Base-by-base conservation (phyloP, 1,140 invertebrate species). In the Triops longicaudatus region DNA sequence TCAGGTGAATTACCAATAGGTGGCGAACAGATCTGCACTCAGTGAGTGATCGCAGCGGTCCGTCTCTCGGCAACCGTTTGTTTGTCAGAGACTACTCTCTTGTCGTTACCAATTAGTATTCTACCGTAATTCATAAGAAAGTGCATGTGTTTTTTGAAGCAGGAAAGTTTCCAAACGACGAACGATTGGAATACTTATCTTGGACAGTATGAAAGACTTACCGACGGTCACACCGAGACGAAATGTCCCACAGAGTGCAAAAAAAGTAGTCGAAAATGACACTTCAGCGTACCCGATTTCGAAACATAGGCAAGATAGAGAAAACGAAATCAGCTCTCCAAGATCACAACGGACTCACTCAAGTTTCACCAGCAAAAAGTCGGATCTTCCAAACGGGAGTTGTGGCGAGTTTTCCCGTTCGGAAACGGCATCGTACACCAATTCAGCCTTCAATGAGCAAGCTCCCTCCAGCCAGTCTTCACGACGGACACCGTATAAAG, bases 61-160 rank as follows among this genome's bases (percentile, higher is more conserved):
- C 50, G 50, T 63, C 17, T 63, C 50, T 63, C 50, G 50, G 50
- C 50, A 63, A 63, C 50, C 50, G 22, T 63, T 63, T 63, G 50
- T 63, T 63, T 63, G 50, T 9, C 5, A 63, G 22, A 63, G 50
- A 7, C 31, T 7, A 37, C 31, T 37, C 31, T 37, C 7, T 37
- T 37, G 31, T 2, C 7, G 2, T 37, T 37, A 37, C 31, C 31
- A 4, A 37, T 37, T 37, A 37, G 31, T 37, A 37, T 4, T 7
- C 31, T 37, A 4, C 31, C 7, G 31, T 37, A 37, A 37, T 4
- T 2, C 31, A 37, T 37, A 37, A 37, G 7, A 7, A 37, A 37
- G 31, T 2, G 31, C 31, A 37, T 7, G 31, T 37, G 31, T 37
- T 2, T 37, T 37, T 37, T 7, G 7, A 7, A 37, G 7, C 7